phyloP scores from a whole-genome alignment of 1,140 invertebrate species.

The Magallana angulata region DNA sequence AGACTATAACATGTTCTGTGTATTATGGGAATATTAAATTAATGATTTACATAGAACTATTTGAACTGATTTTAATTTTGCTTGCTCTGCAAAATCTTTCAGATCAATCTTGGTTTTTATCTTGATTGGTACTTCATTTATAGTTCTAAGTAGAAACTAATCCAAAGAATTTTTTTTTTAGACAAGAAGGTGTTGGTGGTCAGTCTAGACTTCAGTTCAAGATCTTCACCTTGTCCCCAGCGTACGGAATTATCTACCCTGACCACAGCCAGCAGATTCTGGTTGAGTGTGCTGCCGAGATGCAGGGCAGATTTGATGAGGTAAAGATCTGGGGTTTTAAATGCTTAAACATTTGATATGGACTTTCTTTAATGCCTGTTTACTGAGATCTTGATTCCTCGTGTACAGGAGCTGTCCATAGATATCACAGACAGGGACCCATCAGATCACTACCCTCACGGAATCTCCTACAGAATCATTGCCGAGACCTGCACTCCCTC shows the following conservation, averaged over 20 bases:
- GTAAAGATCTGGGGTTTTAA: conserved; percentile 57
- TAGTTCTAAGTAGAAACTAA: not conserved
- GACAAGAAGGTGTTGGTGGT: conserved; percentile 72
- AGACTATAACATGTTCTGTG: too few relatives aligned
- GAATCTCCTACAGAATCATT: conserved; percentile 77
- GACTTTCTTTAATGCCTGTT: too few relatives aligned
- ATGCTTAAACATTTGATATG: not conserved
- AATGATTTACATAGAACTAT: too few relatives aligned
- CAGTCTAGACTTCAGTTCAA: conserved; percentile 74
- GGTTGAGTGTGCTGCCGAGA: conserved; percentile 78
- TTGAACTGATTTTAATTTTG: too few relatives aligned
- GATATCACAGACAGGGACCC: conserved; percentile 78
- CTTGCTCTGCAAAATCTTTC: too few relatives aligned
- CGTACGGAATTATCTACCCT: conserved; percentile 76
- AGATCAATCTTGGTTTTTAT: too few relatives aligned
- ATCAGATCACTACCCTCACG: conserved; percentile 68
- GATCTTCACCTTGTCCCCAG: conserved; percentile 78
- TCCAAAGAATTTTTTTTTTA: conserved; percentile 48
- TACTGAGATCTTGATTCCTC: not conserved
- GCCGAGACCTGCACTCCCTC: conserved; percentile 78
- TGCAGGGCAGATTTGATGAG: conserved; percentile 74
- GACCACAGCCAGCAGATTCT: conserved; percentile 75
- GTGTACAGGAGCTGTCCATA: conserved; percentile 75
- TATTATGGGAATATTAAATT: too few relatives aligned
- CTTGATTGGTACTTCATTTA: too few relatives aligned